Evolutionary conservation across 2,113 vertebrate species (phyloP).

Genomic region (Naja naja): DNA sequence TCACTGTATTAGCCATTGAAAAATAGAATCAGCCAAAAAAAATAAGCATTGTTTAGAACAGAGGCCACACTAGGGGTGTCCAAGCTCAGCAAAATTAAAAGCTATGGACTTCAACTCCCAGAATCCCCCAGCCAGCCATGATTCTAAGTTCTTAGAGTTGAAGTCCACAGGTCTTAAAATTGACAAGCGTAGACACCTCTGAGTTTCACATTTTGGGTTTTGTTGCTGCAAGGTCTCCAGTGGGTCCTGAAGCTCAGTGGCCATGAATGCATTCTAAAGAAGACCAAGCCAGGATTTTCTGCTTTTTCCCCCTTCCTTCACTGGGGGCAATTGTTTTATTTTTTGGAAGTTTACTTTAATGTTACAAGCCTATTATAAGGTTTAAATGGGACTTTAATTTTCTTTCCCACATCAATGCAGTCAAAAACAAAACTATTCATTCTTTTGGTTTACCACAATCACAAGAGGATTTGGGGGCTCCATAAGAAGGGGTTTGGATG

Average conservation of each 20-base stretch:
- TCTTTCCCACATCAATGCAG: background rate
- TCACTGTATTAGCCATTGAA: background rate
- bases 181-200: background rate
- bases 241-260: background rate
- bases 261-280: background rate
- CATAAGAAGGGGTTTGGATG: background rate
- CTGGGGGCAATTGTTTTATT: background rate
- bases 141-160: background rate
- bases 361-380: background rate
- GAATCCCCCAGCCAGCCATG: background rate
- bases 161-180: background rate
- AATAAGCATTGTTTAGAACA: background rate
- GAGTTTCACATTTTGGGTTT: background rate
- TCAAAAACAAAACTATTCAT: background rate
- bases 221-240: background rate
- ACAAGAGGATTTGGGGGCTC: background rate
- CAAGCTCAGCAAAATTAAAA: background rate
- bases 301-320: background rate
- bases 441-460: background rate
- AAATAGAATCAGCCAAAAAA: background rate
- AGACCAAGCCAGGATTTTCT: background rate
- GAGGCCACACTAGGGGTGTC: background rate
- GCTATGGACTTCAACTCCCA: background rate
- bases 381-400: background rate
- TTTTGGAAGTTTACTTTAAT: background rate